Evolutionary conservation across 1,140 invertebrate genomes (phyloP).

Genomic region (Brachionus paranguensis): DNA sequence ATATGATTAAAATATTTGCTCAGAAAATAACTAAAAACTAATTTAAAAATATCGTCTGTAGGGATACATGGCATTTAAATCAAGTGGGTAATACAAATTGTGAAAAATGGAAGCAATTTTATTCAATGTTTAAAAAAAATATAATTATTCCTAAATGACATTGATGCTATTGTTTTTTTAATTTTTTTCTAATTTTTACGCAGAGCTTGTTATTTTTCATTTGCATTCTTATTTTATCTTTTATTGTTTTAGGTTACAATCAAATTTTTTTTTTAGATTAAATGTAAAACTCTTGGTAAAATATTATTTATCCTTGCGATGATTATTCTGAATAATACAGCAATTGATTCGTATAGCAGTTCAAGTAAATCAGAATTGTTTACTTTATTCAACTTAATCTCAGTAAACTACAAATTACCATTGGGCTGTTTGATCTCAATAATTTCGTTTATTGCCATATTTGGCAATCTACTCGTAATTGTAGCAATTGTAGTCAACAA

Average conservation of each 20-base stretch:
- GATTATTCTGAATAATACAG: not conserved
- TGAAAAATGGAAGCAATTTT: not conserved
- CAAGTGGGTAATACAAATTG: not conserved
- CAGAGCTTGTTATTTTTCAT: not conserved
- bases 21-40: not conserved
- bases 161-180: not conserved
- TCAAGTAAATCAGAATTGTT: not conserved
- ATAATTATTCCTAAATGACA: not conserved
- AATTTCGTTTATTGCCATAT: conserved; percentile 15
- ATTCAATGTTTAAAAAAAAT: not conserved
- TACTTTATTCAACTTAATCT: not conserved
- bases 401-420: not conserved
- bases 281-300: not conserved
- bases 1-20: not conserved
- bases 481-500: not conserved
- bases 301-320: not conserved
- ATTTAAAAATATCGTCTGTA: not conserved
- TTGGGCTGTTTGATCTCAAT: not conserved
- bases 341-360: not conserved
- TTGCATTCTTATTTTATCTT: not conserved
- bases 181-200: not conserved
- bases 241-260: not conserved
- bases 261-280: conserved; percentile 1
- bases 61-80: not conserved
- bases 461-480: conserved; percentile 11